phyloP scores from a whole-genome alignment of 2,797 vertebrate species.

The Chromis chromis region DNA sequence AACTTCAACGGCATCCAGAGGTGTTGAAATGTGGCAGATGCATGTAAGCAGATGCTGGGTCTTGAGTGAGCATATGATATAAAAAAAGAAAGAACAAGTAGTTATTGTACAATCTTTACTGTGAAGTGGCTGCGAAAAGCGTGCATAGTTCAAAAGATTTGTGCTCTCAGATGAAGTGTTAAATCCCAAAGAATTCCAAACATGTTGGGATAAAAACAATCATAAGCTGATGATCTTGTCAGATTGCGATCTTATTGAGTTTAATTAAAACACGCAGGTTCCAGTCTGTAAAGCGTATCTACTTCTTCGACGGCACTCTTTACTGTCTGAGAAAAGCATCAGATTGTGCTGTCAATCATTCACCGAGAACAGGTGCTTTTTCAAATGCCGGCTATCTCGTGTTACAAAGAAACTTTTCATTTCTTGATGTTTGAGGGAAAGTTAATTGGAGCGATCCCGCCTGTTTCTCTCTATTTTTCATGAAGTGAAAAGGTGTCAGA shows the following conservation, averaged over 20 bases:
- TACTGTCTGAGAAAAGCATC: conserved; percentile 23
- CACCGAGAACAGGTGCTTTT: conserved; percentile 26
- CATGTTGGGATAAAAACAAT: conserved; percentile 33
- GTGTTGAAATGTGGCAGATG: conserved; percentile 17
- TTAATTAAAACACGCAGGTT: conserved; percentile 53
- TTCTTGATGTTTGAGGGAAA: conserved; percentile 23
- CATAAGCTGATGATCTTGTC: conserved; percentile 24
- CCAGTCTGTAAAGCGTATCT: conserved; percentile 10
- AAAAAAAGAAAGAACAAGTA: background rate
- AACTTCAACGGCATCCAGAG: conserved; percentile 33
- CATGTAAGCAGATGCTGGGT: background rate
- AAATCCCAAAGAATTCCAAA: conserved; percentile 28
- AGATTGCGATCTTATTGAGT: conserved; percentile 21
- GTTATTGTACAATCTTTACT: conserved; percentile 6
- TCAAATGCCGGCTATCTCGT: conserved; percentile 13
- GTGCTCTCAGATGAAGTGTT: conserved; percentile 25
- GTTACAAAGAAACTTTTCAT: conserved; percentile 18
- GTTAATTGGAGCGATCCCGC: conserved; percentile 20
- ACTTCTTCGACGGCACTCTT: conserved; percentile 9
- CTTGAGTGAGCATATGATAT: conserved; percentile 15
- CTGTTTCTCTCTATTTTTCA: conserved; percentile 11
- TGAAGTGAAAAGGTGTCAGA: conserved; percentile 38
- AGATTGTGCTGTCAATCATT: conserved; percentile 51
- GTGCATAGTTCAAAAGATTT: conserved; percentile 2
- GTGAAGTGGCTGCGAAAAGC: conserved; percentile 11